Percentiles rank a stretch among this genome's conserved stretches.
Conservation (phyloP, 2,113 vertebrate species). For the Chloroceryle aenea region DNA sequence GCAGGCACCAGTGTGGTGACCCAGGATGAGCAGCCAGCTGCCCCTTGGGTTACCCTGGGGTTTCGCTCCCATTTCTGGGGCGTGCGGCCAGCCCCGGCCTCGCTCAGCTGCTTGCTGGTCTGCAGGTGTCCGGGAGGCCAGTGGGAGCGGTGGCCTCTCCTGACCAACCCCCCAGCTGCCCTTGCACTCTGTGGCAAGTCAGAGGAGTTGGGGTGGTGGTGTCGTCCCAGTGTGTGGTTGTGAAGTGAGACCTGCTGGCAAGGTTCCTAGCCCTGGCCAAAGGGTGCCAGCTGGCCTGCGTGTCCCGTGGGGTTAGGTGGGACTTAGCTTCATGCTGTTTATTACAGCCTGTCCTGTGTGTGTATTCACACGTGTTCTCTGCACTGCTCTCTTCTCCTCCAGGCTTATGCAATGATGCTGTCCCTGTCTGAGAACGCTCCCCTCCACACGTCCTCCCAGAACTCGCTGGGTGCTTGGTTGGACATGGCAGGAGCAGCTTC, state of each 20-base stretch:
- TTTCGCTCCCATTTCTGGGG: no score
- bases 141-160: rapidly evolving
- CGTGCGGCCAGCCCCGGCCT: no score
- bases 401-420: constrained; percentile 99
- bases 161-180: neutral
- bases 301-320: neutral
- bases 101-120: neutral
- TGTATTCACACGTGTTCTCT: neutral
- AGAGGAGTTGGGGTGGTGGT: rapidly evolving
- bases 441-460: constrained; percentile 93
- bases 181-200: rapidly evolving
- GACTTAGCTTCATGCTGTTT: neutral
- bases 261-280: neutral
- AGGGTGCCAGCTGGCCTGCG: neutral
- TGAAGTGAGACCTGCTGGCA: rapidly evolving
- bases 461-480: constrained; percentile 97
- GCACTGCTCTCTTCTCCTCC: neutral
- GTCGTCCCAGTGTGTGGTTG: rapidly evolving
- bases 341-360: rapidly evolving
- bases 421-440: constrained; percentile 95
- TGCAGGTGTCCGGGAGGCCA: neutral
- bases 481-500: constrained; percentile 91
- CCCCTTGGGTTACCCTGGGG: no score
- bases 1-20: rapidly evolving
- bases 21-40: neutral